phyloP scores from a whole-genome alignment of 2,113 vertebrate genomes.

The Bos indicus region DNA sequence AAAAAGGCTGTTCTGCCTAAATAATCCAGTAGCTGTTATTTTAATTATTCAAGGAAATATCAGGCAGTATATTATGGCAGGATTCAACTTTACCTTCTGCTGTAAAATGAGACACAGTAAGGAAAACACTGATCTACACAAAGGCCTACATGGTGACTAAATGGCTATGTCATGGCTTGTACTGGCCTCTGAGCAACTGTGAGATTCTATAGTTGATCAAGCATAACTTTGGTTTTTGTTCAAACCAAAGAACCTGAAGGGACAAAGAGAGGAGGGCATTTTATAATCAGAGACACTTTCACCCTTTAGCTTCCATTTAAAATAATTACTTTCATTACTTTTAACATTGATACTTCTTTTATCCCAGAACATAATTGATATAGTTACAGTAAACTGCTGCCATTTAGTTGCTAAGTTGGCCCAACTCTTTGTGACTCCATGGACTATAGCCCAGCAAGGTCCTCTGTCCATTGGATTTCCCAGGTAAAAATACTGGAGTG shows the following conservation, averaged over 20 bases:
- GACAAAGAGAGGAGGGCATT: background rate
- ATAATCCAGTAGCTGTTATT: background rate
- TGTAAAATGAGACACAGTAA: background rate
- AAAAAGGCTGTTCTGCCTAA: background rate
- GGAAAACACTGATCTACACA: background rate
- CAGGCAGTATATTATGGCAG: background rate
- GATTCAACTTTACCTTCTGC: background rate
- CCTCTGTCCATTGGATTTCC: background rate
- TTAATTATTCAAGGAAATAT: background rate
- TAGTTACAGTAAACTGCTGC: background rate
- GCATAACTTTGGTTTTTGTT: background rate
- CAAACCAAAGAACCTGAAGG: background rate
- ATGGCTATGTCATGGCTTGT: background rate
- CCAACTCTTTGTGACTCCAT: background rate
- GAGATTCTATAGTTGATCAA: background rate
- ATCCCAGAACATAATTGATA: background rate
- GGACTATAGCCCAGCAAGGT: background rate
- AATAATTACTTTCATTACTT: background rate
- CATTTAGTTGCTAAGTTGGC: background rate
- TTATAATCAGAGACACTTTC: background rate
- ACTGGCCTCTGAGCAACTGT: background rate
- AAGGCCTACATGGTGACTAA: background rate
- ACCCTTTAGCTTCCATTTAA: background rate
- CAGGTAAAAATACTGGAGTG: background rate
- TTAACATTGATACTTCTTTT: background rate